Evolutionary conservation across 2,888 invertebrate species (phyloP), one percentile per base, ranked within the genome.

Genomic region (Drosophila aldrichi): DNA sequence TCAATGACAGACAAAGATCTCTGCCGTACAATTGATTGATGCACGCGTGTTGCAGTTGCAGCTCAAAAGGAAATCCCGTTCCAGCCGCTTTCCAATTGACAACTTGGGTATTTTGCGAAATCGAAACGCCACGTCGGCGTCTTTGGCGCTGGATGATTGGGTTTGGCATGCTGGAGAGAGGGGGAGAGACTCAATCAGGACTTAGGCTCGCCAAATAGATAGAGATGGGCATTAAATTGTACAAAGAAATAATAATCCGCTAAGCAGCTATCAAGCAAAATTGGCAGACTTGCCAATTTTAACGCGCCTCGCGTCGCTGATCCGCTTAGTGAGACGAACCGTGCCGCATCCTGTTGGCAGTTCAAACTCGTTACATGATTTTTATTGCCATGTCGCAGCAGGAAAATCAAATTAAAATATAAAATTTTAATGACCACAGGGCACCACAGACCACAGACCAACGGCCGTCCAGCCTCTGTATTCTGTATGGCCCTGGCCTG

Each of bases 361-460:
- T 77, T 81, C 79, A 81, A 81, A 68, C 80, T 77, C 67, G 74
- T 86, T 86, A 86, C 86, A 88, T 68, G 73, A 80, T 88, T 69
- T 76, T 79, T 84, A 81, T 75, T 70, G 72, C 56, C 69, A 57
- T 63, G 63, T 64, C 56, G 41, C 65, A 16, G 70, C 88, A 81
- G 89, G 88, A 85, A 85, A 89, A 85, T 89, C 84, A 89, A 89
- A 85, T 85, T 85, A 85, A 85, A 89, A 85, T 85, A 87, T 89
- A 84, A 77, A 87, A 77, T 87, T 87, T 85, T 85, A 85, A 85
- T 85, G 88, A 82, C 88, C 89, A 77, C 79, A 68, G 76, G 55
- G 60, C 77, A 48, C 2, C 29, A 2, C 54, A 54, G 38, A 16
- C 63, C 43, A 20, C 7, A 40, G 32, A 0, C 32, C 32, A 3